Percentiles rank a stretch among this genome's conserved stretches.
These are phyloP conservation scores for Empidonax traillii DNA, from an alignment of 2,113 vertebrate genomes.

Conservation along the genomic window DNA sequence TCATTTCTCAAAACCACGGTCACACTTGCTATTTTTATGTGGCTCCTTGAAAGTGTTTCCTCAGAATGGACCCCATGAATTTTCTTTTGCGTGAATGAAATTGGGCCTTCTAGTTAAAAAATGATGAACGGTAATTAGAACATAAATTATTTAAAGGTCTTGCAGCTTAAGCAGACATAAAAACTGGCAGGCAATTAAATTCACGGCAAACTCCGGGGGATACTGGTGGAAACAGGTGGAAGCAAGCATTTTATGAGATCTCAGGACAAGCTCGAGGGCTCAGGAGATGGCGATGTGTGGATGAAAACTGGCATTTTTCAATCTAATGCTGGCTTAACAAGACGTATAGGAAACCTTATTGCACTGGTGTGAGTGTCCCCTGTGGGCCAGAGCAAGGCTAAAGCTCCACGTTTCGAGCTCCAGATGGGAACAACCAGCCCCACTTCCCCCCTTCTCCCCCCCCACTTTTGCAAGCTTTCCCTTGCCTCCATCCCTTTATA, in stretches of 20 bases:
- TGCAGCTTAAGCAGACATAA: constrained; percentile 46
- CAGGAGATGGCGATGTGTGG: constrained; percentile 13
- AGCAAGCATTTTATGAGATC: constrained; percentile 53
- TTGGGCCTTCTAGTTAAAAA: constrained; percentile 67
- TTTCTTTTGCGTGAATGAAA: constrained; percentile 55
- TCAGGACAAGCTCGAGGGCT: constrained; percentile 42
- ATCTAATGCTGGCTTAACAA: constrained; percentile 50
- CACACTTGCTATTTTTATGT: constrained; percentile 15
- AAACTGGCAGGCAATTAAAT: constrained; percentile 65
- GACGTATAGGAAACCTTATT: constrained; percentile 40
- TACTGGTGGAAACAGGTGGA: constrained; percentile 58
- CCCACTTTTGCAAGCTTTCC: background rate
- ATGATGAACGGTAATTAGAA: constrained; percentile 75
- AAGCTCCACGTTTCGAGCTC: background rate
- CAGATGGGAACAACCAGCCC: constrained; percentile 11
- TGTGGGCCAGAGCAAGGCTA: background rate
- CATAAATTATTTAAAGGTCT: constrained; percentile 76
- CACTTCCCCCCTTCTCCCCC: background rate
- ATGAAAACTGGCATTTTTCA: constrained; percentile 52
- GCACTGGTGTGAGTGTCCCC: background rate
- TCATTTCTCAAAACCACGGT: constrained; percentile 10
- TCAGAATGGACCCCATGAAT: background rate
- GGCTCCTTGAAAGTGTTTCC: constrained; percentile 43
- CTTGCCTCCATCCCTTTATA: background rate
- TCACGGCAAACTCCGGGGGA: constrained; percentile 32